Conservation (phyloP, 2,888 invertebrate species). For the Trichogramma evanescens region DNA sequence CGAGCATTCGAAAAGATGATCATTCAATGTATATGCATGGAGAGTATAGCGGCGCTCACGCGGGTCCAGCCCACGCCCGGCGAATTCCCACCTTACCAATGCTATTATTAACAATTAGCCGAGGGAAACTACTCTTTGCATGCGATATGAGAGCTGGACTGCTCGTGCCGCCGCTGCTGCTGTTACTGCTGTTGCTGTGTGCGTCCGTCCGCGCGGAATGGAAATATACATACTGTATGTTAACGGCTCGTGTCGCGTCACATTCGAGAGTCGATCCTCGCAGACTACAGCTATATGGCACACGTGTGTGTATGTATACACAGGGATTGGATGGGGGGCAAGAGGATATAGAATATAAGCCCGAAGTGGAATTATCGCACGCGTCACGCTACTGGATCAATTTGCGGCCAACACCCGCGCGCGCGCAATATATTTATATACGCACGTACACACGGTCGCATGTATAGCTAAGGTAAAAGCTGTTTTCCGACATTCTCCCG, state of each 20-base stretch:
- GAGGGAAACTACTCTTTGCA: conserved; percentile 48
- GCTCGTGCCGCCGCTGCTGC: background rate
- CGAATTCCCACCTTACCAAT: conserved; percentile 49
- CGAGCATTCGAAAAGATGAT: no score
- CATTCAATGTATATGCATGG: no score
- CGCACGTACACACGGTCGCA: no score
- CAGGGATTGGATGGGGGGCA: no score
- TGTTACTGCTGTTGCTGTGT: conserved; percentile 25
- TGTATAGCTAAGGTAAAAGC: no score
- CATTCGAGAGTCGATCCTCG: conserved; percentile 19
- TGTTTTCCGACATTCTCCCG: no score
- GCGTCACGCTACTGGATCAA: conserved; percentile 7
- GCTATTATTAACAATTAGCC: conserved; percentile 49
- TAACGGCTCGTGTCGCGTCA: conserved; percentile 28
- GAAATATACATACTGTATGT: conserved; percentile 48
- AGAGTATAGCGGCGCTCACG: background rate
- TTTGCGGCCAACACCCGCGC: background rate
- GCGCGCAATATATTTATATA: no score
- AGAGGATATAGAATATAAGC: no score
- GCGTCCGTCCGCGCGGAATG: conserved; percentile 46
- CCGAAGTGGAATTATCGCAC: conserved; percentile 4
- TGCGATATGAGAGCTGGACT: conserved; percentile 39
- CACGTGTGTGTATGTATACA: no score
- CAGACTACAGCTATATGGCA: background rate
- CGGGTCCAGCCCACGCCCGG: conserved; percentile 21